Evolutionary conservation across 1,140 invertebrate genomes (phyloP).

Genomic region (Copidosoma floridanum): DNA sequence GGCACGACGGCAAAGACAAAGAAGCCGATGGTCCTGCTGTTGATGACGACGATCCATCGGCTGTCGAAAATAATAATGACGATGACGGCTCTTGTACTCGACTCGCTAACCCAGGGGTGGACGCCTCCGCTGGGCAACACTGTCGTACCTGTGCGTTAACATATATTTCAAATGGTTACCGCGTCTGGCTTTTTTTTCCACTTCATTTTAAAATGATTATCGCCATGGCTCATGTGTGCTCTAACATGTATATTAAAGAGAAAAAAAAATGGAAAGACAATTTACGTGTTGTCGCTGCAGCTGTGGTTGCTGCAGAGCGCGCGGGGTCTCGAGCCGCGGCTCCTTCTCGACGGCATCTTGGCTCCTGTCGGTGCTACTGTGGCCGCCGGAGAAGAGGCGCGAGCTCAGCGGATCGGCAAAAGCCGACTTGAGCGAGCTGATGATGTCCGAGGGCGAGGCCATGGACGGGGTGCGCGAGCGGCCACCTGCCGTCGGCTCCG

Average conservation of each 20-base stretch:
- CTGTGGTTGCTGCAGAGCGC: not conserved
- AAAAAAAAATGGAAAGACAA: too few relatives aligned
- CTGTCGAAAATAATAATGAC: not conserved
- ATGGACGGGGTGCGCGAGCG: constrained; percentile 18
- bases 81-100: not conserved
- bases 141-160: too few relatives aligned
- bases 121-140: too few relatives aligned
- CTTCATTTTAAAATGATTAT: too few relatives aligned
- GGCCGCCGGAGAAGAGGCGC: constrained; percentile 17
- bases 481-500: constrained; percentile 29
- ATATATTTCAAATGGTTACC: too few relatives aligned
- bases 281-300: too few relatives aligned
- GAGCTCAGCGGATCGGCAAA: constrained; percentile 27
- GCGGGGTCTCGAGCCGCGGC: constrained; percentile 5
- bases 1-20: too few relatives aligned
- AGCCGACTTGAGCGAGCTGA: constrained; percentile 30
- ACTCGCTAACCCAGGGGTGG: not conserved
- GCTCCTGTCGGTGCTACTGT: constrained; percentile 18
- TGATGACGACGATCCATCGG: not conserved
- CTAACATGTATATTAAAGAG: too few relatives aligned
- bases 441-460: constrained; percentile 30
- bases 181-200: too few relatives aligned
- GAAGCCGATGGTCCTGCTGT: too few relatives aligned
- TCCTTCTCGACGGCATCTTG: constrained; percentile 10
- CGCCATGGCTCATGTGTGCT: too few relatives aligned